These are phyloP conservation scores for Hylia prasina DNA, from an alignment of 2,113 vertebrate genomes.

Conservation along the genomic window DNA sequence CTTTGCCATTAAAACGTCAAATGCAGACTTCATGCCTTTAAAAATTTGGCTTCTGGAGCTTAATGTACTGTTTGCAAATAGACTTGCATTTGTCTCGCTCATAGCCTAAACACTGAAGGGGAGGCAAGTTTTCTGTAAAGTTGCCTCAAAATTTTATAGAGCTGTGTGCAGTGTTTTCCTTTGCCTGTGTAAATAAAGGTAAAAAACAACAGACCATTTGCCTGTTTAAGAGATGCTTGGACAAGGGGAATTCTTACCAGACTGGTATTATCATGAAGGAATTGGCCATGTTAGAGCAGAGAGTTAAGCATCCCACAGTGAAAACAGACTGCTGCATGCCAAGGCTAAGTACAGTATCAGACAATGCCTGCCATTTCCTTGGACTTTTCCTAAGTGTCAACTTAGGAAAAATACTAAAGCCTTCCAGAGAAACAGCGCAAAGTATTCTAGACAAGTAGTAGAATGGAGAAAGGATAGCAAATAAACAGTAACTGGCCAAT, in stretches of 20 bases:
- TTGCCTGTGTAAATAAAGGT: slow-evolving; percentile 53
- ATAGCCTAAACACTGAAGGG: slow-evolving; percentile 48
- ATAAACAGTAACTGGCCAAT: not conserved
- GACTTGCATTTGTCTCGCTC: slow-evolving; percentile 69
- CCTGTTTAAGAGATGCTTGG: not conserved
- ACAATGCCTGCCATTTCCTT: not conserved
- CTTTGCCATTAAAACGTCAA: slow-evolving; percentile 76
- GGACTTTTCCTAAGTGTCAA: not conserved
- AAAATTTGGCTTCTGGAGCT: slow-evolving; percentile 78
- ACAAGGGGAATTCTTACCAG: slow-evolving; percentile 5
- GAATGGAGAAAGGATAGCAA: not conserved
- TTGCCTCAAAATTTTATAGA: slow-evolving; percentile 61
- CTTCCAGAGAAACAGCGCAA: not conserved
- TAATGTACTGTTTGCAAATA: slow-evolving; percentile 81
- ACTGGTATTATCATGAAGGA: not conserved
- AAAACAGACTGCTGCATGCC: not conserved
- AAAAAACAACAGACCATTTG: slow-evolving; percentile 23
- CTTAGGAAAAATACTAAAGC: not conserved
- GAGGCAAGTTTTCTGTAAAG: slow-evolving; percentile 57
- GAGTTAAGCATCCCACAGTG: not conserved
- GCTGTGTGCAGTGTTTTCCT: slow-evolving; percentile 40
- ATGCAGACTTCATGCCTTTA: slow-evolving; percentile 69
- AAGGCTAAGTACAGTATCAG: not conserved
- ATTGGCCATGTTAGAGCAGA: not conserved
- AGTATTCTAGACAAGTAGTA: not conserved